Evolutionary conservation across 2,888 invertebrate genomes (phyloP), one percentile per base, ranked within the genome.

Genomic region (Pachycephus smyrnensis): DNA sequence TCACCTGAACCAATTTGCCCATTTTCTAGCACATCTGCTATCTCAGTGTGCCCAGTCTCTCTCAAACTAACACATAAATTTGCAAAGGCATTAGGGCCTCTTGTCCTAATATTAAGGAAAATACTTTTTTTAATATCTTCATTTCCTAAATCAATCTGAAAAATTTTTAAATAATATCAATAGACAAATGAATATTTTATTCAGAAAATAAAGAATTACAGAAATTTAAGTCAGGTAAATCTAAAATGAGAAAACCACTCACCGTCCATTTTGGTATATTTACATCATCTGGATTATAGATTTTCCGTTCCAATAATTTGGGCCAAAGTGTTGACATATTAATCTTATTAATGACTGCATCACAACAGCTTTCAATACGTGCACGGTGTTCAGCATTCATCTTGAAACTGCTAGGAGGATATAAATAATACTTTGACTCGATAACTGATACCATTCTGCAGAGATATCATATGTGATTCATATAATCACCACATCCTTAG

Each of bases 71-170:
- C 3, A 12, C 89, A 40, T 12, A 91, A 83, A 79, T 86, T 88
- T n/a, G 81, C 32, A 77, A 88, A 91, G 4, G 91, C 91, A 30
- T 82, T 31, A 1, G 91, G 91, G 6, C 91, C 91, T 78, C 91
- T 84, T 3, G 89, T 90, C 80, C 87, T 90, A 31, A 90, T 85
- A 0, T 86, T 89, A 12, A 82, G 74, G 75, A 85, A 85, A 68
- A 91, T 87, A 15, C 89, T 88, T 9, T 80, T 80, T 1, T 83
- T 74, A 3, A 86, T 90, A 23, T 83, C 81, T 23, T 31, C 2
- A 4, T 81, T 76, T 1, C 74, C 73, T 30, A 90, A 77, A 31
- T 80, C 82, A 31, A 77, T 77, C 91, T 91, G 76, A 11, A 86
- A 82, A 23, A 55, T 40, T 69, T 37, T 71, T 37, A 68, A 31